phyloP scores from a whole-genome alignment of 2,888 invertebrate species.

The Cosmia trapezina region DNA sequence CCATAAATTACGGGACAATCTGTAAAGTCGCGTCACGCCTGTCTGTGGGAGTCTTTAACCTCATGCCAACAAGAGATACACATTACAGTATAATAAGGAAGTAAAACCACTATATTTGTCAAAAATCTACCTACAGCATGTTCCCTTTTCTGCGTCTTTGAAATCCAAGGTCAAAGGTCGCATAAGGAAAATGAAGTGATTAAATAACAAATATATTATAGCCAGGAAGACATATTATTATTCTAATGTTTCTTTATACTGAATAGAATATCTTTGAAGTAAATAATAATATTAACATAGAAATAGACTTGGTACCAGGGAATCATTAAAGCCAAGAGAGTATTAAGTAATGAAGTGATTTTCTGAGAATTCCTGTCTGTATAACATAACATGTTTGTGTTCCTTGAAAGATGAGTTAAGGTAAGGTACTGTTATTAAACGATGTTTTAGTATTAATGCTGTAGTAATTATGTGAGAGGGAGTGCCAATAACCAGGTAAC shows the following conservation, averaged over 20 bases:
- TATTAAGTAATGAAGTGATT: constrained; percentile 5
- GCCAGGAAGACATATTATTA: neutral
- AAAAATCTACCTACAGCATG: constrained; percentile 12
- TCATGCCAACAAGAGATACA: neutral
- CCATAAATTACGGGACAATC: too few relatives aligned
- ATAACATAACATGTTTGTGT: neutral
- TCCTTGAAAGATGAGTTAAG: neutral
- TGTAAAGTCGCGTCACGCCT: too few relatives aligned
- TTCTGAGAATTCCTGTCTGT: neutral
- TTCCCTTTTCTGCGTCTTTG: constrained; percentile 15
- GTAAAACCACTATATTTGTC: neutral
- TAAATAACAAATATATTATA: constrained; percentile 6
- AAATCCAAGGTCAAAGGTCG: constrained; percentile 22
- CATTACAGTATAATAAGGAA: constrained; percentile 10
- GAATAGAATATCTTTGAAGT: constrained; percentile 5
- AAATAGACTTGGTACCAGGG: neutral
- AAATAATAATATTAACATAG: constrained; percentile 7
- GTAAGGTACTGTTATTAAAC: neutral
- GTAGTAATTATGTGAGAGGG: neutral
- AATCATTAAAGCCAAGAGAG: neutral
- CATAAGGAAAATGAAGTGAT: neutral
- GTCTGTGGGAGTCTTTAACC: neutral
- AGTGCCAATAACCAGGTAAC: neutral
- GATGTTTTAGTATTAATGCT: neutral
- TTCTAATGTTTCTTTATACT: neutral